phyloP scores from a whole-genome alignment of 1,140 invertebrate species.

The Metaphire vulgaris region DNA sequence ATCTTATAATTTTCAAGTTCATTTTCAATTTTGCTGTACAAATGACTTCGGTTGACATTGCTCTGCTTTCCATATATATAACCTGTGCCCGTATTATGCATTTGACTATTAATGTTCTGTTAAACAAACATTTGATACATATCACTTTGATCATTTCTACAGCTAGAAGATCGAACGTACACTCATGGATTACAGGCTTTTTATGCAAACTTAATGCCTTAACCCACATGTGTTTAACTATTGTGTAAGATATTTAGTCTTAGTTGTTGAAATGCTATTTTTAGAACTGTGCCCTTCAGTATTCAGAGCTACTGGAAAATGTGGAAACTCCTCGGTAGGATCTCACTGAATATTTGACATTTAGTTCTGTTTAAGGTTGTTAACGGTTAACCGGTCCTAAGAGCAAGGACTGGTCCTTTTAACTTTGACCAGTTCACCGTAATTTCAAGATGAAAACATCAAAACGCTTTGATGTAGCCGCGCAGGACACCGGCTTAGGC shows the following conservation, averaged over 20 bases:
- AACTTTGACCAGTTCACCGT: no score
- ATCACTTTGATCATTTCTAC: neutral
- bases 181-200: neutral
- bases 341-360: constrained; percentile 1
- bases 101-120: neutral
- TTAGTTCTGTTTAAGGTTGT: no score
- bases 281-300: constrained; percentile 77
- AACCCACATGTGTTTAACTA: neutral
- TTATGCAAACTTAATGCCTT: neutral
- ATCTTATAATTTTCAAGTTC: neutral
- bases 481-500: no score
- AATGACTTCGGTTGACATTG: constrained; percentile 6
- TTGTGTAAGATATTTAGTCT: neutral
- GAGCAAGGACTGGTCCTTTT: no score
- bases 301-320: constrained; percentile 72
- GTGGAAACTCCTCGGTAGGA: constrained; percentile 72
- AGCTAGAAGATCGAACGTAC: neutral
- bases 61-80: constrained; percentile 7
- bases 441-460: no score
- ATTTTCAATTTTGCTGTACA: neutral
- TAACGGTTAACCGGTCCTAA: no score
- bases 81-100: neutral
- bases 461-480: no score
- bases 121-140: neutral
- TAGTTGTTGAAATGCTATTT: constrained; percentile 31